phyloP scores from a whole-genome alignment of 1,140 invertebrate genomes.

The Musca vetustissima region DNA sequence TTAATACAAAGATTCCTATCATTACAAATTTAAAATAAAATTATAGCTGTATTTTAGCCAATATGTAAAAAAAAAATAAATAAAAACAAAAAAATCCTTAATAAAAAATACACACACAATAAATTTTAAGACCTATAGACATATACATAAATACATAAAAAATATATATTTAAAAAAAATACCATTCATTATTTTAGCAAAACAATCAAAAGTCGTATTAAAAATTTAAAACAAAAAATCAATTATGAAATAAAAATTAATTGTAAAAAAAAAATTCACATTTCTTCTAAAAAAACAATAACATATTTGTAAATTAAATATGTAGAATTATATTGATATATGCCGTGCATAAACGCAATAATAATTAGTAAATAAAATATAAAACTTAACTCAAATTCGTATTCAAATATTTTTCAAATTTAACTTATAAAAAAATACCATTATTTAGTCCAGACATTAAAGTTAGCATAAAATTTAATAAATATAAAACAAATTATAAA shows the following conservation, averaged over 20 bases:
- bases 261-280: background rate
- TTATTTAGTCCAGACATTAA: too few relatives aligned
- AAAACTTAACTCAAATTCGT: too few relatives aligned
- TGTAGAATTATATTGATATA: too few relatives aligned
- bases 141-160: background rate
- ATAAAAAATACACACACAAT: background rate
- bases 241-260: background rate
- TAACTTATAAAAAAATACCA: too few relatives aligned
- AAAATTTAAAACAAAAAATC: background rate
- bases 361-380: too few relatives aligned
- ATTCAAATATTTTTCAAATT: too few relatives aligned
- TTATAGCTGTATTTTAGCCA: slow-evolving; percentile 20
- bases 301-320: too few relatives aligned
- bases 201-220: background rate
- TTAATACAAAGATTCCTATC: slow-evolving; percentile 1
- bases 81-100: background rate
- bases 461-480: too few relatives aligned
- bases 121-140: slow-evolving; percentile 4
- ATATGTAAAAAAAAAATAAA: slow-evolving; percentile 16
- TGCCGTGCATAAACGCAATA: too few relatives aligned
- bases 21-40: background rate
- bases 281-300: too few relatives aligned
- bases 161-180: background rate
- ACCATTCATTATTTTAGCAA: too few relatives aligned
- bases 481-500: too few relatives aligned